Evolutionary conservation across 2,113 vertebrate genomes (phyloP).

Genomic region (Microcebus ravelobensis): DNA sequence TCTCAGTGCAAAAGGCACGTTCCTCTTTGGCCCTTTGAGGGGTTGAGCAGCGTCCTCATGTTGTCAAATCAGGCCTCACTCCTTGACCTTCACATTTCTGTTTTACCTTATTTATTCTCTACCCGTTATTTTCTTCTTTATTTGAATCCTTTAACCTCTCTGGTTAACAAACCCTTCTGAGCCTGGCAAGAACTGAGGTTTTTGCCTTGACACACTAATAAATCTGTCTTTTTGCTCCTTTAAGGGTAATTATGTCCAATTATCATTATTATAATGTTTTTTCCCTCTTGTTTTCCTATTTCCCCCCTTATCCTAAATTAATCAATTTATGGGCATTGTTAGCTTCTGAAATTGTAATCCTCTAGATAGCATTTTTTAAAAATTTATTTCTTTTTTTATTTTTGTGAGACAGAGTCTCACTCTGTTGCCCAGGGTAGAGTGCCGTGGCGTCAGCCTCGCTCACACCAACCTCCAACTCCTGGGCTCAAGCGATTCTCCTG

Average conservation of each 20-base stretch:
- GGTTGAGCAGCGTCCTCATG: neutral
- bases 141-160: neutral
- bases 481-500: too few species aligned
- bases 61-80: neutral
- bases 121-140: neutral
- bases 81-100: neutral
- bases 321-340: neutral
- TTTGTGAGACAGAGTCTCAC: too few species aligned
- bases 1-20: neutral
- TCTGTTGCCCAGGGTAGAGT: too few species aligned
- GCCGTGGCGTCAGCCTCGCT: too few species aligned
- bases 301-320: neutral
- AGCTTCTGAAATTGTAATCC: slow-evolving; percentile 12
- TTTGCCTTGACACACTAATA: neutral
- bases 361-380: neutral
- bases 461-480: too few species aligned
- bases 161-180: neutral
- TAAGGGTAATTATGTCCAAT: neutral
- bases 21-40: neutral
- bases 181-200: neutral
- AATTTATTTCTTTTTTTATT: neutral
- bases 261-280: neutral
- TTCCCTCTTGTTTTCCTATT: neutral
- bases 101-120: neutral
- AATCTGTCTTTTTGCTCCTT: neutral